Evolutionary conservation across 92 coral and sea anemone genomes (phyloP).

Genomic region (Montipora capitata): DNA sequence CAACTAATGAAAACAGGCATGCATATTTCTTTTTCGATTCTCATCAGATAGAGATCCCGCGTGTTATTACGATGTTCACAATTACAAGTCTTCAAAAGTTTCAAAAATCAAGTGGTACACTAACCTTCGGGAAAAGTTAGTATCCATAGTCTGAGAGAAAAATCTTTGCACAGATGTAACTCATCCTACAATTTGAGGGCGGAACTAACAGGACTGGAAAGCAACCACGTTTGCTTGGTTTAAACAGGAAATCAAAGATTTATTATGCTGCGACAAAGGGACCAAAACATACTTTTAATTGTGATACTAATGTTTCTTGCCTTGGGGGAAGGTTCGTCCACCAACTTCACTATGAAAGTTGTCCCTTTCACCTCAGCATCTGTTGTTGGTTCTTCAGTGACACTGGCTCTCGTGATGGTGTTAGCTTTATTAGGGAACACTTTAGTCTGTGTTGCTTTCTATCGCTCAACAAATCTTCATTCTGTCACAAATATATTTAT

Average conservation of each 20-base stretch:
- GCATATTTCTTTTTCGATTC: not conserved
- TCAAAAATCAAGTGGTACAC: too few species aligned
- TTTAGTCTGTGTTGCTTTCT: constrained; percentile 84
- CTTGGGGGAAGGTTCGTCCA: not conserved
- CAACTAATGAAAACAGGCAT: not conserved
- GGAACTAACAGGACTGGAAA: not conserved
- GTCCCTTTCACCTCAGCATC: constrained; percentile 10
- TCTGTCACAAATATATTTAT: constrained; percentile 85
- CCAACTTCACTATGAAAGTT: not conserved
- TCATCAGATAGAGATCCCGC: too few species aligned
- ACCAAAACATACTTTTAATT: too few species aligned
- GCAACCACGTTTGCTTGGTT: not conserved
- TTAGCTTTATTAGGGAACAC: constrained; percentile 80
- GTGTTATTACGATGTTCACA: too few species aligned
- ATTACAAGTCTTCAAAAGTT: too few species aligned
- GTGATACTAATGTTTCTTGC: not conserved
- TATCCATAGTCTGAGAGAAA: too few species aligned
- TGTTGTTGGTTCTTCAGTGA: constrained; percentile 52
- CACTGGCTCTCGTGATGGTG: constrained; percentile 63
- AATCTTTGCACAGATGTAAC: not conserved
- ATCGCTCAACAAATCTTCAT: constrained; percentile 85
- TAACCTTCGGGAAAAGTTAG: too few species aligned
- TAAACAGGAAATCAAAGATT: not conserved
- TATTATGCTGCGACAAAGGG: not conserved
- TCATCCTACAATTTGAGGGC: too few species aligned